Conservation (phyloP, 2,888 invertebrate genomes). For the Muschampia plurimacula region DNA sequence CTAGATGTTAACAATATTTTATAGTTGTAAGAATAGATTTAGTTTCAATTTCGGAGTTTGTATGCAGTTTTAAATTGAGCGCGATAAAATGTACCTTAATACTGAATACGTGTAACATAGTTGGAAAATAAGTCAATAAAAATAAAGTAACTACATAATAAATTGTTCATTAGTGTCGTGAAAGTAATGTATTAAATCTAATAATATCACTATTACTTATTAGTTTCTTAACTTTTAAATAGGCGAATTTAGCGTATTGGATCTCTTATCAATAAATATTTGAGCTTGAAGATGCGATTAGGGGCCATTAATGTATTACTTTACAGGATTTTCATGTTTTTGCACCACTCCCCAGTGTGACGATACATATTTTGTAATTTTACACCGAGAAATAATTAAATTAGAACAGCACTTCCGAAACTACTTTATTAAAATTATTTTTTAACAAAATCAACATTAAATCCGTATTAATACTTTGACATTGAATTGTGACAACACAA, state of each 20-base stretch:
- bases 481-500: too few relatives aligned
- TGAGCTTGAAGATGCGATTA: background rate
- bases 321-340: too few relatives aligned
- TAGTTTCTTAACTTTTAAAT: background rate
- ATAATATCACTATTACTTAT: background rate
- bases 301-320: background rate
- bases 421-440: too few relatives aligned
- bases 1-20: slow-evolving; percentile 45
- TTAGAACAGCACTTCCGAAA: too few relatives aligned
- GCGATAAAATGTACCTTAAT: slow-evolving; percentile 65
- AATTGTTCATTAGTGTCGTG: slow-evolving; percentile 18
- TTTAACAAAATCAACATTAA: too few relatives aligned
- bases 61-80: slow-evolving; percentile 53
- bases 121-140: slow-evolving; percentile 23
- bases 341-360: too few relatives aligned
- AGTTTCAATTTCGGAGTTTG: slow-evolving; percentile 49
- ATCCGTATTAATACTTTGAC: too few relatives aligned
- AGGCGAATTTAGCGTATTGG: slow-evolving; percentile 1
- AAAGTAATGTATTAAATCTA: slow-evolving; percentile 5
- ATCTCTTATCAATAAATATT: slow-evolving; percentile 2
- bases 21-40: slow-evolving; percentile 52
- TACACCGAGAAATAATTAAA: too few relatives aligned
- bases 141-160: background rate
- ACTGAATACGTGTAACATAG: slow-evolving; percentile 30
- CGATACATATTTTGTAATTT: too few relatives aligned